Evolutionary conservation across 2,888 invertebrate genomes (phyloP).

Genomic region (Lasioglossum malachurum): DNA sequence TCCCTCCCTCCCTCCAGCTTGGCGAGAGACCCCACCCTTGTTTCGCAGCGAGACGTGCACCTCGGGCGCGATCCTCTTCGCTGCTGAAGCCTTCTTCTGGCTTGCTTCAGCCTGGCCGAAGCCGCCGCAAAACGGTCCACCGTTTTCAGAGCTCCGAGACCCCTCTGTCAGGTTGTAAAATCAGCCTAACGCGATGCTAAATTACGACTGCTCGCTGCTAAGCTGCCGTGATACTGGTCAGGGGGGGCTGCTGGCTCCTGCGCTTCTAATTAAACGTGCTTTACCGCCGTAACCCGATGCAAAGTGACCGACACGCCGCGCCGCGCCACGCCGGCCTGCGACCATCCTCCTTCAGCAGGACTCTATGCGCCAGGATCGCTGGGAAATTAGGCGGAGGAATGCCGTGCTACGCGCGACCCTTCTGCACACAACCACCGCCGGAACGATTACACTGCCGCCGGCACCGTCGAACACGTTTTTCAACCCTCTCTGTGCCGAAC

Average conservation of each 20-base stretch:
- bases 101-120: neutral
- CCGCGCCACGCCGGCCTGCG: neutral
- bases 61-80: slow-evolving; percentile 1
- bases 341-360: neutral
- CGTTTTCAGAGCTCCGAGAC: slow-evolving; percentile 31
- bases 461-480: neutral
- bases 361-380: neutral
- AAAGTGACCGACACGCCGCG: slow-evolving; percentile 7
- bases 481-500: neutral
- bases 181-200: slow-evolving; percentile 57
- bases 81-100: neutral
- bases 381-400: slow-evolving; percentile 3
- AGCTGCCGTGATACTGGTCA: slow-evolving; percentile 1
- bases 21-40: slow-evolving; percentile 11
- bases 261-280: slow-evolving; percentile 30
- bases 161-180: slow-evolving; percentile 61
- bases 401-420: slow-evolving; percentile 5
- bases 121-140: slow-evolving; percentile 27
- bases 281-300: neutral
- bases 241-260: neutral
- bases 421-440: neutral
- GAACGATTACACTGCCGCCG: neutral
- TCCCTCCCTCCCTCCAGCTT: neutral
- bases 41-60: slow-evolving; percentile 5
- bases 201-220: slow-evolving; percentile 44